Evolutionary conservation across 2,113 vertebrate genomes (phyloP), one percentile per base, ranked within the genome.

Genomic region (Lophochroa leadbeateri): DNA sequence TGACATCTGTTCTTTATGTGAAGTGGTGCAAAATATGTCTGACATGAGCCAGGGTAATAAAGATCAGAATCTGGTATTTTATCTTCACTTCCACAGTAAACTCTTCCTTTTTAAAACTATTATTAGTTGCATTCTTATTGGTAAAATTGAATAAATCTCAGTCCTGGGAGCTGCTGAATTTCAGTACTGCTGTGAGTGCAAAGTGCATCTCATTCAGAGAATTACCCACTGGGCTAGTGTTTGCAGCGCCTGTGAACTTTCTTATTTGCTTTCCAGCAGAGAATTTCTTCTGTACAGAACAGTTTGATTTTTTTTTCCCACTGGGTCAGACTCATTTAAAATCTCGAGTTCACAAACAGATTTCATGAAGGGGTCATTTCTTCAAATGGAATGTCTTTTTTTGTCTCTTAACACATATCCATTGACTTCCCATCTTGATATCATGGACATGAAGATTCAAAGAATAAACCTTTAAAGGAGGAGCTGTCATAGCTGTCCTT

Each of bases 231-330:
- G 95, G 92, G 95, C 77, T 94, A 94, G 37, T 90, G 90, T 94
- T 96, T 96, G 95, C 90, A 94, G 72, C 86, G 92, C 78, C 93
- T 97, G 92, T 96, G 95, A 97, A 97, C 94, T 94, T 97, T 87
- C 33, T 23, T 85, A 55, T 89, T 80, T 47, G 94, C 63, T 96
- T 92, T 95, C 96, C 92, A 94, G 94, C 96, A 94, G 94, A 80
- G 96, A 96, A 92, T 96, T 92, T 97, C 82, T 91, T 91, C 95
- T 91, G 74, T 94, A 96, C 50, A 82, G 76, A 94, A 74, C 87
- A 90, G 92, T 95, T 92, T 92, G 95, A 97, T 86, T 88, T 92
- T 94, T 94, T 94, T 96, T 89, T 15, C 95, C 95, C 64, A 94
- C 94, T 96, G 94, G 92, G 92, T 96, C 87, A 94, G 81, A 82